Evolutionary conservation across 2,888 invertebrate species (phyloP).

Genomic region (Tinea semifulvella): DNA sequence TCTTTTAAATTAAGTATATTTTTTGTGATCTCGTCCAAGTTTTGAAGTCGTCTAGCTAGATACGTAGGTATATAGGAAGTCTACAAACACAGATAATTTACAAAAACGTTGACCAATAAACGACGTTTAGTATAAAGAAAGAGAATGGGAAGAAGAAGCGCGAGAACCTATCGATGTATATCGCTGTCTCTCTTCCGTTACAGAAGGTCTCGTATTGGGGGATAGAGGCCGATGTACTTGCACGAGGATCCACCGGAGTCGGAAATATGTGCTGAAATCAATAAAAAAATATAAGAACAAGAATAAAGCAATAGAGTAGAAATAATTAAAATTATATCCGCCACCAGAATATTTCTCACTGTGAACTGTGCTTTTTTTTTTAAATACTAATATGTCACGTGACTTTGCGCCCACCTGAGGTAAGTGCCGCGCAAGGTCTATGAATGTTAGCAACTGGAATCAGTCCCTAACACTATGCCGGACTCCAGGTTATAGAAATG

Average conservation of each 20-base stretch:
- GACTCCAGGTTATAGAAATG: no score
- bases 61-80: no score
- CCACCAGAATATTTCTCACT: not conserved
- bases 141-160: slow-evolving; percentile 91
- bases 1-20: no score
- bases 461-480: no score
- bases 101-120: slow-evolving; percentile 88
- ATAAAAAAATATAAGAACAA: not conserved
- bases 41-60: no score
- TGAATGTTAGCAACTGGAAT: no score
- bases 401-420: no score
- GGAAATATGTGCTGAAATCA: slow-evolving; percentile 56
- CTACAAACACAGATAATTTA: slow-evolving; percentile 23
- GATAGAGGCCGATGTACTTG: slow-evolving; percentile 72
- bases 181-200: slow-evolving; percentile 78
- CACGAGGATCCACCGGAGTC: slow-evolving; percentile 54
- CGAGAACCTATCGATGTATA: slow-evolving; percentile 88
- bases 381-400: no score
- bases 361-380: no score
- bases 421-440: no score
- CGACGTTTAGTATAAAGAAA: slow-evolving; percentile 88
- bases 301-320: not conserved
- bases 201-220: slow-evolving; percentile 88
- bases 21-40: no score
- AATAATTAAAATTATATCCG: not conserved